Percentiles rank a stretch among this genome's conserved stretches.
Evolutionary conservation across 1,140 invertebrate genomes (phyloP).

Genomic region (Drosophila hydei): DNA sequence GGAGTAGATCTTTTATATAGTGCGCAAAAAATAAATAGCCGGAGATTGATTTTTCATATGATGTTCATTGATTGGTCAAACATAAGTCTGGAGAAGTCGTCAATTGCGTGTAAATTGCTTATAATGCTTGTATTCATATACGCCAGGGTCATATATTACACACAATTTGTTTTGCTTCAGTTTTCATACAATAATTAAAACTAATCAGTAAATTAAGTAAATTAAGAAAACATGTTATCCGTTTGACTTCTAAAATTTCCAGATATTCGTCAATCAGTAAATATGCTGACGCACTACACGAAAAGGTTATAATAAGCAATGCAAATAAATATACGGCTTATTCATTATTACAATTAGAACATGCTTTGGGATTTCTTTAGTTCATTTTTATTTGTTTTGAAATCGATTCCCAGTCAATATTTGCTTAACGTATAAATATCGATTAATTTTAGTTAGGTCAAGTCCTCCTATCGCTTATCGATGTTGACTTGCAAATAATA

Average conservation of each 20-base stretch:
- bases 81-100: constrained; percentile 64
- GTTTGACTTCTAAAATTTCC: constrained; percentile 21
- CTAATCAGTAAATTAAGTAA: constrained; percentile 8
- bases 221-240: constrained; percentile 26
- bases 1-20: constrained; percentile 67
- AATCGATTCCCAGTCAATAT: constrained; percentile 9
- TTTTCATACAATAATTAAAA: constrained; percentile 26
- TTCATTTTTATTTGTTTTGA: constrained; percentile 13
- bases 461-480: constrained; percentile 14
- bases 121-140: constrained; percentile 11
- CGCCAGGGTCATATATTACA: constrained; percentile 46
- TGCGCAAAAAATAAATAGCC: constrained; percentile 35
- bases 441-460: background rate
- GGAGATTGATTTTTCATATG: constrained; percentile 70
- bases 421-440: constrained; percentile 12
- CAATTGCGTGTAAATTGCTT: constrained; percentile 44
- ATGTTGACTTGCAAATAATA: constrained; percentile 6
- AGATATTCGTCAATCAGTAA: constrained; percentile 10
- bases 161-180: constrained; percentile 17
- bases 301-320: constrained; percentile 42
- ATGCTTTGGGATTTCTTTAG: constrained; percentile 25
- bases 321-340: constrained; percentile 43
- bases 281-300: constrained; percentile 51
- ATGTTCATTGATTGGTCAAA: constrained; percentile 68
- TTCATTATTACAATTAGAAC: constrained; percentile 42